phyloP scores from a whole-genome alignment of 2,888 invertebrate species.

The Nomada fucata region DNA sequence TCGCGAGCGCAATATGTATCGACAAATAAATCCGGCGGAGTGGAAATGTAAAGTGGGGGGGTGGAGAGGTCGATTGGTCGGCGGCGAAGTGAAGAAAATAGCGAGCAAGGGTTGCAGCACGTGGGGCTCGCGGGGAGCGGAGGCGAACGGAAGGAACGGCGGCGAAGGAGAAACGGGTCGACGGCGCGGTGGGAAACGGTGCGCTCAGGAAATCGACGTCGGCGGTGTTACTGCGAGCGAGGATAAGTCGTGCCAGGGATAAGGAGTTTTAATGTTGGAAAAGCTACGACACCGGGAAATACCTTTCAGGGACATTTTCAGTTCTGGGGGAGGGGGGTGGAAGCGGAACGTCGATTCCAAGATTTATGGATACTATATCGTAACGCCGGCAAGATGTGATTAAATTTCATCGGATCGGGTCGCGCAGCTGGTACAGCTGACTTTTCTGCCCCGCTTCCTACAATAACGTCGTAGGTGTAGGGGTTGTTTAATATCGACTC shows the following conservation, averaged over 20 bases:
- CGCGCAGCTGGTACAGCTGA: constrained; percentile 45
- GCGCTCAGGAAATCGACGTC: constrained; percentile 67
- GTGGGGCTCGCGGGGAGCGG: background rate
- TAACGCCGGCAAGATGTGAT: constrained; percentile 64
- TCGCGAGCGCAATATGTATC: constrained; percentile 66
- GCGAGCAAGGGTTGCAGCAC: constrained; percentile 3
- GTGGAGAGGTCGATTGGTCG: constrained; percentile 60
- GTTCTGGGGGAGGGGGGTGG: background rate
- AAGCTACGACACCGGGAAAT: constrained; percentile 56
- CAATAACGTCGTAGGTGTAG: constrained; percentile 36
- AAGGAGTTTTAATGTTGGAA: constrained; percentile 71
- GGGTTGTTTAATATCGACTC: constrained; percentile 40
- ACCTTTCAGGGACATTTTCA: constrained; percentile 63
- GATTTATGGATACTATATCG: constrained; percentile 65
- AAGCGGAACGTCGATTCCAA: constrained; percentile 54
- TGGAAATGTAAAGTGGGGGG: constrained; percentile 69
- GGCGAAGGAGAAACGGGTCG: background rate
- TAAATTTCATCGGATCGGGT: constrained; percentile 64
- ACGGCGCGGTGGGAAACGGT: constrained; percentile 10
- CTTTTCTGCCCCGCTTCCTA: constrained; percentile 40
- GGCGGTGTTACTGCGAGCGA: constrained; percentile 51
- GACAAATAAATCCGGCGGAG: constrained; percentile 71
- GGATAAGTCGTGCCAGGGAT: constrained; percentile 67
- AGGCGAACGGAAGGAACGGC: background rate
- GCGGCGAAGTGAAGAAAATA: constrained; percentile 22